Base-by-base conservation (phyloP, 1,140 invertebrate species). In the Cepaea nemoralis region DNA sequence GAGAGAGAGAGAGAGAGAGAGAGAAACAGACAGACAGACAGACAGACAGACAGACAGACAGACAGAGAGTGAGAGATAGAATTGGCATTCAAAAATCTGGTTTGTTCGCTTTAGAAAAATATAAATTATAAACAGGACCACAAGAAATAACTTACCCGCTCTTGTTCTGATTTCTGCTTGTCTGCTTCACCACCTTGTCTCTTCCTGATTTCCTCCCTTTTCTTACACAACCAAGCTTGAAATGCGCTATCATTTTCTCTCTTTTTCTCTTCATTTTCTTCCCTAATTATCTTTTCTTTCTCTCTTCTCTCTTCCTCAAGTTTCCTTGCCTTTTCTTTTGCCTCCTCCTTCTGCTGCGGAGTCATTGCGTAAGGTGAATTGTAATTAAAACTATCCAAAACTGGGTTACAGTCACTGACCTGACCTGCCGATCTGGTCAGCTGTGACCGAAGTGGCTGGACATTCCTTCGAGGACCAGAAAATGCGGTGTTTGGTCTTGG, bases 331-430 rank as follows among this genome's bases (percentile, higher is more conserved):
- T 69, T 22, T 42, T 83, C 73, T 45, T 37, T 45, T 0, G 75
- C 75, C 22, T 63, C 39, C 59, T 81, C 67, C 27, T 81, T 81
- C 71, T 81, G 74, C 0, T 74, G 50, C 3, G 79, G 79, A 14
- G 87, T 84, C 81, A 90, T 81, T 55, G 85, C 89, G 86, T 91
- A 90, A 27, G 88, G 88, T 27, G 89, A 90, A 75, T 81, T 83
- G 76, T 90, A 90, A 77, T 85, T 80, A 82, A 85, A 85, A 48
- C 85, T 85, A 22, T 84, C 80, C 50, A 85, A 73, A 66, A 55
- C 40, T 48, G 55, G 24, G 27, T 48, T 77, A 10, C 40, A 55
- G 16, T 14, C 27, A 8, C 10, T 40, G 1, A 16, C 16, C 10
- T 39, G 42, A 22, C 35, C 35, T 31, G 80, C 83, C 0, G 83